These are phyloP conservation scores for Micropoecilia bifurca DNA, from an alignment of 2,797 vertebrate genomes.

Conservation along the genomic window DNA sequence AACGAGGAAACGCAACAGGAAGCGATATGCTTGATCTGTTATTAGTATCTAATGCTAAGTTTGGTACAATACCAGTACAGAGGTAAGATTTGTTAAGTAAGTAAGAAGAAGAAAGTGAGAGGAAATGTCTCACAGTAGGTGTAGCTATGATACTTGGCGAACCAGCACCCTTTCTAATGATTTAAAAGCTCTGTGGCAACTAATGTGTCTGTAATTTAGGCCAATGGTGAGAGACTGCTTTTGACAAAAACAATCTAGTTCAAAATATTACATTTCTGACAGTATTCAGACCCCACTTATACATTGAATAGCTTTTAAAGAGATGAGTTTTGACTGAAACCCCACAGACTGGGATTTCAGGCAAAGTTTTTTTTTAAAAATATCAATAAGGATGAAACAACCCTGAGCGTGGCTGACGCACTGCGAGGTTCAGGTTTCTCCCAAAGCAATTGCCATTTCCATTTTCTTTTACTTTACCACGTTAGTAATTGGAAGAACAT, in stretches of 20 bases:
- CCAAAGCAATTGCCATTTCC: background rate
- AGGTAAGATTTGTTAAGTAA: background rate
- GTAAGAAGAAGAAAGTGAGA: background rate
- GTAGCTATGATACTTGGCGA: background rate
- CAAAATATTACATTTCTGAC: background rate
- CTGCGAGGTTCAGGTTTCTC: background rate
- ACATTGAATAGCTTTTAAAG: background rate
- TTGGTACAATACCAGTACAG: background rate
- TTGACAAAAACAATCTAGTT: background rate
- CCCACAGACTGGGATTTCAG: background rate
- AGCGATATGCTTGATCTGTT: background rate
- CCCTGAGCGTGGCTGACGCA: background rate
- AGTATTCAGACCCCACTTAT: background rate
- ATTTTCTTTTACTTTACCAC: background rate
- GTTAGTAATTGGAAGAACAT: background rate
- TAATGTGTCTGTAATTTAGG: background rate
- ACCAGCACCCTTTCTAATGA: background rate
- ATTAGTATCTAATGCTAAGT: background rate
- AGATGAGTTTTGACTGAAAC: background rate
- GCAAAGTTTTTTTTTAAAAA: background rate
- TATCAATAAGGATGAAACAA: background rate
- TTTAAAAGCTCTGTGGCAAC: background rate
- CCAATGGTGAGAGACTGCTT: background rate
- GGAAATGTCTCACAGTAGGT: background rate
- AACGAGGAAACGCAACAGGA: background rate